phyloP scores from a whole-genome alignment of 2,888 invertebrate species.

The Nemotelus pantherinus region DNA sequence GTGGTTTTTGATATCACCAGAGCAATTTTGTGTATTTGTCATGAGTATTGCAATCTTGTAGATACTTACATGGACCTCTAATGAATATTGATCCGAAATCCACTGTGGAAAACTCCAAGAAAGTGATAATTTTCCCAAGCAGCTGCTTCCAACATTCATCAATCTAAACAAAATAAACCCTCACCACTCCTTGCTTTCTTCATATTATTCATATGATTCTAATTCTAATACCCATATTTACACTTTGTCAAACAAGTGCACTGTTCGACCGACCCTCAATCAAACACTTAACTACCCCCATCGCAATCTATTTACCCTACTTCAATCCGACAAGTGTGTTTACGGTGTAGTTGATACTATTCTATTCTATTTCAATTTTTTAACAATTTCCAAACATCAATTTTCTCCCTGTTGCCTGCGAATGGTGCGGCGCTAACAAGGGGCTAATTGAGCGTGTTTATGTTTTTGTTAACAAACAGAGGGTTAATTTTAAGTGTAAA shows the following conservation, averaged over 20 bases:
- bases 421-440: conserved; percentile 43
- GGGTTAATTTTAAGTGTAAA: conserved; percentile 41
- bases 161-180: too few species aligned
- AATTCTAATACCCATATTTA: conserved; percentile 25
- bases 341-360: neutral
- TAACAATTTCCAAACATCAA: conserved; percentile 33
- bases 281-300: conserved; percentile 25
- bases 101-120: too few species aligned
- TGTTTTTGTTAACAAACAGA: conserved; percentile 49
- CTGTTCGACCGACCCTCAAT: conserved; percentile 10
- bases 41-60: too few species aligned
- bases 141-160: too few species aligned
- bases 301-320: neutral
- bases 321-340: neutral
- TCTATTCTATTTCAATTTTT: conserved; percentile 37
- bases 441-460: conserved; percentile 48
- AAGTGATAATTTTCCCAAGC: too few species aligned
- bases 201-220: conserved; percentile 26
- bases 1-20: too few species aligned
- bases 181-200: neutral
- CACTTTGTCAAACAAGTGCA: conserved; percentile 24
- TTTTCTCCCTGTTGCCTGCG: neutral
- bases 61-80: too few species aligned
- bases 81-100: too few species aligned
- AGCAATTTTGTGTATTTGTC: too few species aligned